Percentiles rank a stretch among this genome's conserved stretches.
phyloP scores from a whole-genome alignment of 2,888 invertebrate genomes.

The Torymus texanus region DNA sequence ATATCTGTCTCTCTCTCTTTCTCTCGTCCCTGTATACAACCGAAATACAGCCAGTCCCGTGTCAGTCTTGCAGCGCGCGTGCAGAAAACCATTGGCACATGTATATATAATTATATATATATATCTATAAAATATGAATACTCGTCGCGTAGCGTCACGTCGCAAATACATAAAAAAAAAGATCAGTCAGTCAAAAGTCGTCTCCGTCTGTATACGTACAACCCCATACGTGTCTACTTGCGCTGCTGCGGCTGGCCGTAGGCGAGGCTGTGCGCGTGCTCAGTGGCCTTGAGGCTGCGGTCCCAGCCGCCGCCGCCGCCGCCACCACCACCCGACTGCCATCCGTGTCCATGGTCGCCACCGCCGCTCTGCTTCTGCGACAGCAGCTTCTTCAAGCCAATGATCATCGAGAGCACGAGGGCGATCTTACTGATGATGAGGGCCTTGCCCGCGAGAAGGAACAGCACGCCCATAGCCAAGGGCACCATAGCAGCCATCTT shows the following conservation, averaged over 20 bases:
- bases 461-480: conserved; percentile 86
- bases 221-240: neutral
- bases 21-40: too few relatives aligned
- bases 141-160: too few relatives aligned
- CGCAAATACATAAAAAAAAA: too few relatives aligned
- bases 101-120: too few relatives aligned
- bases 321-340: conserved; percentile 75
- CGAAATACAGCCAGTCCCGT: too few relatives aligned
- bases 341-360: conserved; percentile 70
- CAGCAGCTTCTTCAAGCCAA: conserved; percentile 88
- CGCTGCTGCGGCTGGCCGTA: conserved; percentile 73
- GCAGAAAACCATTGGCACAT: too few relatives aligned
- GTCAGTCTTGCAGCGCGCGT: too few relatives aligned
- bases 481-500: conserved; percentile 90
- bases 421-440: conserved; percentile 89
- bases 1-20: too few relatives aligned
- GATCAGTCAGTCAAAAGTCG: too few relatives aligned
- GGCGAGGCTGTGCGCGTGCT: conserved; percentile 81
- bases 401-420: conserved; percentile 86
- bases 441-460: conserved; percentile 90
- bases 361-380: conserved; percentile 80
- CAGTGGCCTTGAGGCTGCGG: conserved; percentile 76
- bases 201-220: too few relatives aligned
- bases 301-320: conserved; percentile 81
- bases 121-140: too few relatives aligned